Base-by-base conservation (phyloP, 2,113 vertebrate genomes). In the Osmerus eperlanus region DNA sequence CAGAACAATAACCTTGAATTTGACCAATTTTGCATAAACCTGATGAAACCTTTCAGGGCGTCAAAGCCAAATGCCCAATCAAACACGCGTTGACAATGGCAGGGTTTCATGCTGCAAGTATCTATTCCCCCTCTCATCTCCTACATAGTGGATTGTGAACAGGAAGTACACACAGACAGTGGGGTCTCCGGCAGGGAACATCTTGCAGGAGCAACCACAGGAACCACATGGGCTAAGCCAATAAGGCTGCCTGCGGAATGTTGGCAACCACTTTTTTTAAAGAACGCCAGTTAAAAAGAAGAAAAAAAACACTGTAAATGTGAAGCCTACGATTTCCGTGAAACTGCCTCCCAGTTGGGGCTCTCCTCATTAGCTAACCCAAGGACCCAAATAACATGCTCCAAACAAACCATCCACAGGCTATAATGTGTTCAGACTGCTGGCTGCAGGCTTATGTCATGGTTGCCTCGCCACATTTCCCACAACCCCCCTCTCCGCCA, bases 181-280 rank as follows among this genome's bases (percentile, higher is more conserved):
- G 73, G 54, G 67, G 56, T 58, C 74, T 81, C 81, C 78, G 61
- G n/a, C 70, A 67, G 73, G 0, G 71, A 82, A 78, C 70, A 72
- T 79, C 83, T 83, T 23, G 21, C 60, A 87, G 71, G 73, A 36
- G 80, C 71, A 74, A 77, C 41, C 87, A 88, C 80, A 71, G 75
- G 75, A 89, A 86, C 87, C 86, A 87, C 84, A 85, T 88, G 83
- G 84, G 75, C 36, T 53, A 75, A 62, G 19, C 41, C 76, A 80
- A 76, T 32, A 73, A 51, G 28, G 77, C 67, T 28, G 77, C 87
- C 79, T n/a, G 55, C 67, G 79, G 85, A 89, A 84, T 74, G 79
- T 75, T 81, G 83, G 85, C 81, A 77, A 70, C 54, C 74, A 53
- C 68, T 69, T 78, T 84, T 47, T 83, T 79, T 78, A 59, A 84